Evolutionary conservation across 2,888 invertebrate species (phyloP).

Genomic region (Zaprionus obscuricornis): DNA sequence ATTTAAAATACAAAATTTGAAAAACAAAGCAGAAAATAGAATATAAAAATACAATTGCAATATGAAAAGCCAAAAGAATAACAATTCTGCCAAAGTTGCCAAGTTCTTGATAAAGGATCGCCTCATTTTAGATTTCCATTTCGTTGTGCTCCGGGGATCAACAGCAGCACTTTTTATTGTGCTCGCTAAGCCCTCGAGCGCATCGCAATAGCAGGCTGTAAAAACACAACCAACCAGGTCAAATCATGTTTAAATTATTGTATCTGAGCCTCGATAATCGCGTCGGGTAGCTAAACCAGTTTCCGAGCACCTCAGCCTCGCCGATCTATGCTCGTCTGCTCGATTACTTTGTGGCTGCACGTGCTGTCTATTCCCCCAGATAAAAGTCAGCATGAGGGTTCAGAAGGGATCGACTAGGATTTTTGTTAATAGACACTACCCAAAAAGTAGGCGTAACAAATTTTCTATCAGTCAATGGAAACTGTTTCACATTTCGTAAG

Average conservation of each 20-base stretch:
- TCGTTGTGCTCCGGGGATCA: conserved; percentile 64
- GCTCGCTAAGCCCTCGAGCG: conserved; percentile 73
- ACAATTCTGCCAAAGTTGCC: conserved; percentile 43
- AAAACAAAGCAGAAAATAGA: conserved; percentile 14
- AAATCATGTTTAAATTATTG: conserved; percentile 84
- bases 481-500: conserved; percentile 48
- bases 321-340: conserved; percentile 22
- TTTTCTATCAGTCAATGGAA: conserved; percentile 78
- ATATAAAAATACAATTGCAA: conserved; percentile 56
- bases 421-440: conserved; percentile 9
- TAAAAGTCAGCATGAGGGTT: conserved; percentile 30
- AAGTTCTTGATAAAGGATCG: conserved; percentile 33
- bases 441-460: conserved; percentile 80
- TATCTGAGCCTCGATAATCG: conserved; percentile 53
- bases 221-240: conserved; percentile 81
- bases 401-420: too few relatives aligned
- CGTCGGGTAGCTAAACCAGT: conserved; percentile 73
- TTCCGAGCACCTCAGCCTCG: conserved; percentile 38
- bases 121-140: conserved; percentile 32
- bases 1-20: conserved; percentile 7
- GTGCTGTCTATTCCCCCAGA: conserved; percentile 52
- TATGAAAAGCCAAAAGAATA: conserved; percentile 72
- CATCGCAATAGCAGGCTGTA: conserved; percentile 79
- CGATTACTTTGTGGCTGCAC: conserved; percentile 62
- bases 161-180: conserved; percentile 43